Evolutionary conservation across 2,113 vertebrate species (phyloP).

Genomic region (Notarius lentiginosus): DNA sequence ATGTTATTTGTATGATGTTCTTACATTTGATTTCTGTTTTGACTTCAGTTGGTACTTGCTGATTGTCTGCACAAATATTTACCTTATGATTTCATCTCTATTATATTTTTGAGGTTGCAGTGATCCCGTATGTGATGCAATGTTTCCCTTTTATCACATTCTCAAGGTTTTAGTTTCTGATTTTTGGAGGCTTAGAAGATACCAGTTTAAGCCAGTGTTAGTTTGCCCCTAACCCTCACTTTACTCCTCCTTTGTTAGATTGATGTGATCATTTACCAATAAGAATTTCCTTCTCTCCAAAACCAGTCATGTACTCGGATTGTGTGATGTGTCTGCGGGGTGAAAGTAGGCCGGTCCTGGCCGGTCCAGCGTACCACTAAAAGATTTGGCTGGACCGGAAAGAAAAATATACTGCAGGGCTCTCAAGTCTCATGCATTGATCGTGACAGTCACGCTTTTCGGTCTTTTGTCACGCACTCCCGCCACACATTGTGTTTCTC

Average conservation of each 20-base stretch:
- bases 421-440: no score
- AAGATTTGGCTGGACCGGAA: no score
- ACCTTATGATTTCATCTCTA: neutral
- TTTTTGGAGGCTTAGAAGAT: neutral
- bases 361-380: no score
- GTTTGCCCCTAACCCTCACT: no score
- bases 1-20: neutral
- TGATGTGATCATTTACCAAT: neutral
- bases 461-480: no score
- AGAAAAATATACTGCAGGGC: no score
- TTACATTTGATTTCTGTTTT: neutral
- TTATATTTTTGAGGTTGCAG: neutral
- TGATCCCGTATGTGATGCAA: neutral
- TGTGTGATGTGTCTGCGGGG: neutral
- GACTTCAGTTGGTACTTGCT: neutral
- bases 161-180: neutral
- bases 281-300: neutral
- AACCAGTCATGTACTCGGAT: slow-evolving; percentile 59
- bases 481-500: no score
- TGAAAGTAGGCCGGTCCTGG: no score
- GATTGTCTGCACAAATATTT: neutral
- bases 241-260: neutral
- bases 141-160: neutral
- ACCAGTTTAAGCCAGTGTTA: no score
- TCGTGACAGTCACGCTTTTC: no score